These are phyloP conservation scores for Heterodera carotae DNA, from an alignment of 1,140 invertebrate species.

Conservation along the genomic window DNA sequence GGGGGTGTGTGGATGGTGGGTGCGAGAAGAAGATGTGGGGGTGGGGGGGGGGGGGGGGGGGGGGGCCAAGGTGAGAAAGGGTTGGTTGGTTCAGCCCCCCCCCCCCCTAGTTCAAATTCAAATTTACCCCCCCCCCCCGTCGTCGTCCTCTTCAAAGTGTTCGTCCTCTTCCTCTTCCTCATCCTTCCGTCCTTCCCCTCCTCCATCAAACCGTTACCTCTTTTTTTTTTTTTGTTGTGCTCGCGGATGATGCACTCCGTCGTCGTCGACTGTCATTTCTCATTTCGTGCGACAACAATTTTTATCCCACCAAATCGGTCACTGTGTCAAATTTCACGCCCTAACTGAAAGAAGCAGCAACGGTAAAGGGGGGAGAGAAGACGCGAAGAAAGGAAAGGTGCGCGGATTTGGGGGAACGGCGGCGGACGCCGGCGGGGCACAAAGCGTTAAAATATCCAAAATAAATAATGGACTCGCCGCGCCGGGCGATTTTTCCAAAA, in stretches of 20 bases:
- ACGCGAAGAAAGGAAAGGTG: no score
- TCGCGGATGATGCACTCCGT: conserved; percentile 11
- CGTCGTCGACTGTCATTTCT: neutral
- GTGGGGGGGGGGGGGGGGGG: neutral
- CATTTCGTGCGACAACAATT: neutral
- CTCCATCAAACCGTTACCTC: neutral
- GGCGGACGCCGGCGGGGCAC: no score
- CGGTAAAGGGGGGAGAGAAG: neutral
- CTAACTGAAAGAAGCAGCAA: neutral
- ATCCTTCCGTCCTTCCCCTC: neutral
- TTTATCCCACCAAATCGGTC: conserved; percentile 1
- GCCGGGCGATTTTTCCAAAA: no score
- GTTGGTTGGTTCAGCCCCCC: neutral
- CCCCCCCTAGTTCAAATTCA: neutral
- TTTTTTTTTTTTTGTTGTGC: neutral
- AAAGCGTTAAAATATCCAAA: no score
- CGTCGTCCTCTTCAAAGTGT: neutral
- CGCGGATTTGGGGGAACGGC: neutral
- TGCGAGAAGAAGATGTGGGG: neutral
- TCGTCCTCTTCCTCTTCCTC: neutral
- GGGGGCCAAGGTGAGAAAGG: neutral
- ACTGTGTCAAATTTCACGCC: conserved; percentile 20
- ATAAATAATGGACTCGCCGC: no score
- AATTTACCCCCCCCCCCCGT: neutral
- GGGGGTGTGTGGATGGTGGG: neutral